Conservation (phyloP, 1,140 invertebrate genomes). For the Mya arenaria region DNA sequence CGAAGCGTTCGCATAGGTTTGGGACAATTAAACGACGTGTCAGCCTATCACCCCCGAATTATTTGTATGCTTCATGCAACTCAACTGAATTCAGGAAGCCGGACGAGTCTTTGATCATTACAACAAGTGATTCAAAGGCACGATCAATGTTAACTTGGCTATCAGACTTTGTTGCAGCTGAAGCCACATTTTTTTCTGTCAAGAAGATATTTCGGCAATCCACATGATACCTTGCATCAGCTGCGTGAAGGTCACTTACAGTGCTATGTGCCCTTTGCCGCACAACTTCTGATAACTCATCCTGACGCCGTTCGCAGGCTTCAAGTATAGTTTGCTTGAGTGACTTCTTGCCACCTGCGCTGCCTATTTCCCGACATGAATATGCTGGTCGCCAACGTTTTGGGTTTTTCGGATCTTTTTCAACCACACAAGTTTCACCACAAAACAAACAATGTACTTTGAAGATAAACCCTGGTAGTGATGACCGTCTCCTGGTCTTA, state of each 20-base stretch:
- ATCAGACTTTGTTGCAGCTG: neutral
- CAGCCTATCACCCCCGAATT: neutral
- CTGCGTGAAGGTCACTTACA: conserved; percentile 47
- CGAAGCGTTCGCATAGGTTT: conserved; percentile 12
- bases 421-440: conserved; percentile 11
- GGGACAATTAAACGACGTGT: neutral
- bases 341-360: neutral
- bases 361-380: neutral
- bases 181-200: neutral
- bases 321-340: conserved; percentile 34
- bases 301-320: neutral
- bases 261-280: neutral
- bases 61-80: conserved; percentile 6
- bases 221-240: conserved; percentile 44
- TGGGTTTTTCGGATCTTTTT: neutral
- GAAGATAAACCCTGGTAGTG: neutral
- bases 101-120: neutral
- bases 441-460: conserved; percentile 32
- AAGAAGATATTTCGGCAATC: conserved; percentile 31
- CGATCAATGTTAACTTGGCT: neutral
- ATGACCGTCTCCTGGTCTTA: conserved; percentile 17
- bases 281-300: neutral
- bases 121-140: neutral
- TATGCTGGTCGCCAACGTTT: conserved; percentile 2
- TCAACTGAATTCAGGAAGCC: conserved; percentile 39